These are phyloP conservation scores for Operophtera brumata DNA, from an alignment of 2,888 invertebrate species.

Conservation along the genomic window DNA sequence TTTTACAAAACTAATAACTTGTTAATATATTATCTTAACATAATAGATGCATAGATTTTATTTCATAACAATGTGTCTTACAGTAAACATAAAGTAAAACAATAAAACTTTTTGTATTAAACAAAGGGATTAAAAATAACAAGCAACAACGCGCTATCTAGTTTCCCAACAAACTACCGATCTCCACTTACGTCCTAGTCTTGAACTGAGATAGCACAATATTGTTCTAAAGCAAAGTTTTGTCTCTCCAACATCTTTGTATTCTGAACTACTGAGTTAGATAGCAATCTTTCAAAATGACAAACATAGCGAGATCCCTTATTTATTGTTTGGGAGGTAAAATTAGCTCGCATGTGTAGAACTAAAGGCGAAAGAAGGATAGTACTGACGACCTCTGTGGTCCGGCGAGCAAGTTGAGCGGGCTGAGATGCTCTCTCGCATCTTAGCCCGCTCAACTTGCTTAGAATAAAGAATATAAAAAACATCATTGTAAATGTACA, in stretches of 20 bases:
- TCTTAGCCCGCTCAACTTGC: no score
- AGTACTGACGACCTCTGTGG: no score
- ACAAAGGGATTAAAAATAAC: neutral
- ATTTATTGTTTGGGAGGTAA: constrained; percentile 59
- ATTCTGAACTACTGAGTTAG: constrained; percentile 60
- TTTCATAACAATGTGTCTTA: no score
- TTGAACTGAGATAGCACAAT: constrained; percentile 14
- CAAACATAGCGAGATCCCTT: constrained; percentile 57
- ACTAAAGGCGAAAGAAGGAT: neutral
- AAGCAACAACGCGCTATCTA: constrained; percentile 4
- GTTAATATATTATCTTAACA: no score
- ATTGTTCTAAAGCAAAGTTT: constrained; percentile 30
- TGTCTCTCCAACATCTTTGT: constrained; percentile 25
- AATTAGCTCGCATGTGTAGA: constrained; percentile 60
- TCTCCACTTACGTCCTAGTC: constrained; percentile 17
- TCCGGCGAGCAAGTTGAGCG: no score
- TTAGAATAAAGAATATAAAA: no score
- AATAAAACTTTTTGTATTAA: neutral
- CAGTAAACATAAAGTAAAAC: no score
- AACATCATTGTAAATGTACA: no score
- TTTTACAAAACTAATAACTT: no score
- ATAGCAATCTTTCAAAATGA: constrained; percentile 70
- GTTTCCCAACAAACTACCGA: constrained; percentile 21
- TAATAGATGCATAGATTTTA: no score
- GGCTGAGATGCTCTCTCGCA: no score